Percentiles rank a stretch among this genome's conserved stretches.
Conservation (phyloP, 2,113 vertebrate genomes). For the Raja brachyura region DNA sequence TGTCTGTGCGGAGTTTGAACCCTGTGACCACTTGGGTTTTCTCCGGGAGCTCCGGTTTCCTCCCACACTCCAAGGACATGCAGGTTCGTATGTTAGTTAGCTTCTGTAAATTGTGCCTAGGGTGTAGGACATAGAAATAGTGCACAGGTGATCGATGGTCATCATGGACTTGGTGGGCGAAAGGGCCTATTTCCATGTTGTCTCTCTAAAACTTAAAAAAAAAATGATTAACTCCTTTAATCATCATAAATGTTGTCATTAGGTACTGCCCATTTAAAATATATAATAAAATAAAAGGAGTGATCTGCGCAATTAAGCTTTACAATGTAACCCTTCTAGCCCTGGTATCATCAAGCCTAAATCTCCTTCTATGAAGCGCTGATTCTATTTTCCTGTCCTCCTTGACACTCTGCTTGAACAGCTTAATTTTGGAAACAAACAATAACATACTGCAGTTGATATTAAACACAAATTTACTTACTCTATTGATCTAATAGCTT, state of each 20-base stretch:
- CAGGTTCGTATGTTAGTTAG: no score
- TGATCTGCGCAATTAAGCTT: neutral
- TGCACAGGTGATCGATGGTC: no score
- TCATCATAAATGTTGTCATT: neutral
- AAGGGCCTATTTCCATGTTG: no score
- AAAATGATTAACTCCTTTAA: neutral
- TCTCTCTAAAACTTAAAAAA: no score
- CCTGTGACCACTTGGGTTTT: no score
- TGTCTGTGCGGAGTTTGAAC: no score
- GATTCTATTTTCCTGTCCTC: neutral
- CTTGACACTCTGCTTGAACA: neutral
- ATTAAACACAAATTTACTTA: constrained; percentile 19
- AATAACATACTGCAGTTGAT: neutral
- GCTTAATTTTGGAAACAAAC: constrained; percentile 34
- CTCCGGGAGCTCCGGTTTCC: no score
- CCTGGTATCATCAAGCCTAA: neutral
- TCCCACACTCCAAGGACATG: no score
- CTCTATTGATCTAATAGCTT: constrained; percentile 16
- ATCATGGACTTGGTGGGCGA: no score
- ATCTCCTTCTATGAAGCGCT: neutral
- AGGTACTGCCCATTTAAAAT: neutral
- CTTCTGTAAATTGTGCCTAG: no score
- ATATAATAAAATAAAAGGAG: no score
- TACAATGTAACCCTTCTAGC: neutral
- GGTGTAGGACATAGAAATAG: no score